These are phyloP conservation scores for Acanthurus tractus DNA, from an alignment of 2,797 vertebrate genomes.

Conservation along the genomic window DNA sequence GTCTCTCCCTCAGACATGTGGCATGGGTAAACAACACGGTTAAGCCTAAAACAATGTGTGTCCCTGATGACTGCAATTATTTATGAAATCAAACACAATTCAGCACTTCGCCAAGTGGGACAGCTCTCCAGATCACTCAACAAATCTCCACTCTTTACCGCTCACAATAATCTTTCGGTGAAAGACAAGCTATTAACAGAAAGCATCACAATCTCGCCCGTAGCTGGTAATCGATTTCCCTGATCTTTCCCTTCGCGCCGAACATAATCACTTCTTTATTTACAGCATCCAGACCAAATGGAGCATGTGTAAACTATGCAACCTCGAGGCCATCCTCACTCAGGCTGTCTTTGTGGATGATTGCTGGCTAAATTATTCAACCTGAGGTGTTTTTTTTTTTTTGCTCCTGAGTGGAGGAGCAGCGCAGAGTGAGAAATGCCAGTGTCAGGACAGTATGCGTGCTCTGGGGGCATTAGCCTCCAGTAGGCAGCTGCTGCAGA, in stretches of 20 bases:
- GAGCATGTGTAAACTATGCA: constrained; percentile 66
- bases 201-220: neutral
- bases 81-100: constrained; percentile 90
- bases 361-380: constrained; percentile 84
- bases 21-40: constrained; percentile 87
- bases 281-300: constrained; percentile 36
- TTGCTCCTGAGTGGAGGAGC: constrained; percentile 69
- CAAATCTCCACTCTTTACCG: constrained; percentile 56
- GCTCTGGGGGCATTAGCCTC: constrained; percentile 77
- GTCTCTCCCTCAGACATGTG: constrained; percentile 87
- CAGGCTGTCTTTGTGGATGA: constrained; percentile 57
- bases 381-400: constrained; percentile 70
- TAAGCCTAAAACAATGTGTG: constrained; percentile 88
- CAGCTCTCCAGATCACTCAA: constrained; percentile 79
- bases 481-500: constrained; percentile 81
- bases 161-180: constrained; percentile 19
- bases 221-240: constrained; percentile 21
- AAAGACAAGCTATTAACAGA: neutral
- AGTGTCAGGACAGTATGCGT: constrained; percentile 78
- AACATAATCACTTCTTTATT: constrained; percentile 26
- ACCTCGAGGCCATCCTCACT: constrained; percentile 49
- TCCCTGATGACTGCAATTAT: constrained; percentile 89
- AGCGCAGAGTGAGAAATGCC: constrained; percentile 69
- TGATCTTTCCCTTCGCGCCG: constrained; percentile 11
- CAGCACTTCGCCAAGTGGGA: constrained; percentile 84